phyloP scores from a whole-genome alignment of 2,888 invertebrate genomes.

The Meliscaeva auricollis region DNA sequence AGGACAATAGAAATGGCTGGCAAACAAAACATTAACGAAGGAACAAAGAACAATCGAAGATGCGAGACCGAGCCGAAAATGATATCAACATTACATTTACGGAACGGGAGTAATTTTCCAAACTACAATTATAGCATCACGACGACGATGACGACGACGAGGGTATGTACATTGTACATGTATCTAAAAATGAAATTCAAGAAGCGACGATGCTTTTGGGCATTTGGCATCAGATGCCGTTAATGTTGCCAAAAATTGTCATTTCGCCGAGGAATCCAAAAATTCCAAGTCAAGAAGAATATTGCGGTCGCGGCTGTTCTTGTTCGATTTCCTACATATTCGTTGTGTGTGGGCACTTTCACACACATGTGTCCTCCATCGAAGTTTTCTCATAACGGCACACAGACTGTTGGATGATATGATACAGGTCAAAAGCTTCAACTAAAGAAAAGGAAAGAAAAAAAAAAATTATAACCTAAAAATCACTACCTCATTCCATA shows the following conservation, averaged over 20 bases:
- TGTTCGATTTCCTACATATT: slow-evolving; percentile 22
- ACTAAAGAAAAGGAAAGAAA: background rate
- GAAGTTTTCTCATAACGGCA: slow-evolving; percentile 65
- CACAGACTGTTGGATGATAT: slow-evolving; percentile 48
- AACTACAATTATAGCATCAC: slow-evolving; percentile 59
- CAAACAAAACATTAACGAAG: slow-evolving; percentile 28
- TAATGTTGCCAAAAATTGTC: slow-evolving; percentile 72
- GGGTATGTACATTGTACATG: background rate
- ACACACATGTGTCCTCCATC: slow-evolving; percentile 54
- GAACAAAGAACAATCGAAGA: slow-evolving; percentile 49
- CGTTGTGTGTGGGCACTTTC: slow-evolving; percentile 54
- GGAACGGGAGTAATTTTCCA: slow-evolving; percentile 49
- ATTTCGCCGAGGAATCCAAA: slow-evolving; percentile 36
- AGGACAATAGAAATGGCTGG: slow-evolving; percentile 21
- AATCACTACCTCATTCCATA: slow-evolving; percentile 34
- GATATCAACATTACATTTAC: slow-evolving; percentile 38
- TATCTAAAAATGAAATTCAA: background rate
- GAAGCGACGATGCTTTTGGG: background rate
- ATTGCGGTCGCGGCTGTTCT: slow-evolving; percentile 62
- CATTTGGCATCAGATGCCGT: slow-evolving; percentile 66
- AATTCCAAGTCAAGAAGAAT: slow-evolving; percentile 54
- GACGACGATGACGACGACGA: background rate
- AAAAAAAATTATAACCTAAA: slow-evolving; percentile 37
- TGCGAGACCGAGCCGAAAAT: slow-evolving; percentile 44
- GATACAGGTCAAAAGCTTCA: slow-evolving; percentile 52